Evolutionary conservation across 2,797 vertebrate species (phyloP).

Genomic region (Poecilia gillii): DNA sequence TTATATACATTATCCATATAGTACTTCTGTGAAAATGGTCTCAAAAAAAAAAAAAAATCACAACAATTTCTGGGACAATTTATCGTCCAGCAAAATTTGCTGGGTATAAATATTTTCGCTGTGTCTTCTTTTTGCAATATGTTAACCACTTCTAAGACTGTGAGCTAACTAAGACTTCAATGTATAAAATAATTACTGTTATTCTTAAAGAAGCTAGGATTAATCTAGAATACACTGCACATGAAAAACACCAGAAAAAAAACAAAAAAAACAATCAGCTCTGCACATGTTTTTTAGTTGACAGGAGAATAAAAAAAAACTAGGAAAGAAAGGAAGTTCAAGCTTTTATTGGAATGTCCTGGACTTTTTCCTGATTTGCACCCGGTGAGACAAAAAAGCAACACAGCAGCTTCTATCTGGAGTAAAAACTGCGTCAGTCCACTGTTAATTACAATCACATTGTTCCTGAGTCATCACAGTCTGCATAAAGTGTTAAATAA

Average conservation of each 20-base stretch:
- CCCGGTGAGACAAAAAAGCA: constrained; percentile 20
- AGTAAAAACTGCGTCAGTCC: not conserved
- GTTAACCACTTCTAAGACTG: not conserved
- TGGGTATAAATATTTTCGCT: not conserved
- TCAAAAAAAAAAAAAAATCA: too few species aligned
- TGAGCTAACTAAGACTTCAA: not conserved
- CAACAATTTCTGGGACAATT: too few species aligned
- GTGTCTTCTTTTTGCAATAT: not conserved
- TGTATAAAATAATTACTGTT: not conserved
- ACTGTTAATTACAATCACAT: not conserved
- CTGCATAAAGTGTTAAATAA: constrained; percentile 6
- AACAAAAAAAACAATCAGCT: constrained; percentile 41
- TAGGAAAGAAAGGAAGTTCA: constrained; percentile 60
- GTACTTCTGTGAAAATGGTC: too few species aligned
- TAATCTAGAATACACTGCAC: constrained; percentile 1
- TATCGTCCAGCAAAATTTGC: too few species aligned
- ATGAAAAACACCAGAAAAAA: constrained; percentile 15
- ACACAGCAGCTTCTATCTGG: constrained; percentile 25
- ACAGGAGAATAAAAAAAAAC: constrained; percentile 34
- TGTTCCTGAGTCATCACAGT: not conserved
- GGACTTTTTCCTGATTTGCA: constrained; percentile 39
- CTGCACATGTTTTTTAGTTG: constrained; percentile 33
- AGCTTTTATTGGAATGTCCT: constrained; percentile 58
- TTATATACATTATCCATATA: too few species aligned
- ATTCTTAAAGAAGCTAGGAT: not conserved